phyloP scores from a whole-genome alignment of 2,888 invertebrate genomes.

The Hoplodrina blanda region DNA sequence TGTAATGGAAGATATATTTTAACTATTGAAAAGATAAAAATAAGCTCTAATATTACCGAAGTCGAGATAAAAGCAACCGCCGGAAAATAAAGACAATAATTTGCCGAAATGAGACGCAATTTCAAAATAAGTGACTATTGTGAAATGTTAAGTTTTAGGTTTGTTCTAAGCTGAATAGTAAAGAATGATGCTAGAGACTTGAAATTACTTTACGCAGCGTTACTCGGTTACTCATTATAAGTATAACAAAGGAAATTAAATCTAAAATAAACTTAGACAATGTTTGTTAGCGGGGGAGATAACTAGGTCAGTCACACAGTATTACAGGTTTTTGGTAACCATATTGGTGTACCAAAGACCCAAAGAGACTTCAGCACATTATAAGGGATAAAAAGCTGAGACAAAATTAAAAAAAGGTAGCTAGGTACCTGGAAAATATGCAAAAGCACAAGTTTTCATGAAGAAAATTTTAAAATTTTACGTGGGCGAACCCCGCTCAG shows the following conservation, averaged over 20 bases:
- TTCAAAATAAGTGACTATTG: conserved; percentile 40
- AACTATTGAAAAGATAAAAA: conserved; percentile 28
- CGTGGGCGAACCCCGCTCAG: background rate
- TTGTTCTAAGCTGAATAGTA: conserved; percentile 17
- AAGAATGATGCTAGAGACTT: conserved; percentile 26
- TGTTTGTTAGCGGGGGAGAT: background rate
- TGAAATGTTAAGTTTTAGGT: conserved; percentile 24
- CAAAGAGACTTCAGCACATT: background rate
- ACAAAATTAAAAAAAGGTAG: background rate
- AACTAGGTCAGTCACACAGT: conserved; percentile 6
- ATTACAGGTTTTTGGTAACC: background rate
- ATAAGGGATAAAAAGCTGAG: background rate
- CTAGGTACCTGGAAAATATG: background rate
- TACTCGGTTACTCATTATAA: conserved; percentile 13
- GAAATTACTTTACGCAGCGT: conserved; percentile 28
- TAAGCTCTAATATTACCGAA: conserved; percentile 30
- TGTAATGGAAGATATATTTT: conserved; percentile 14
- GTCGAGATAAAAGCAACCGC: conserved; percentile 17
- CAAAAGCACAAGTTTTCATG: background rate
- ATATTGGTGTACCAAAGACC: background rate
- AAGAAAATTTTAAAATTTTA: background rate
- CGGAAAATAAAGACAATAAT: conserved; percentile 40
- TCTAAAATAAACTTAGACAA: conserved; percentile 15
- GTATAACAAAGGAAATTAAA: conserved; percentile 49
- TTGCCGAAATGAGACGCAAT: conserved; percentile 20